Conservation (phyloP, 35 echinoderm and acorn worm species). For the Apostichopus parvimensis region DNA sequence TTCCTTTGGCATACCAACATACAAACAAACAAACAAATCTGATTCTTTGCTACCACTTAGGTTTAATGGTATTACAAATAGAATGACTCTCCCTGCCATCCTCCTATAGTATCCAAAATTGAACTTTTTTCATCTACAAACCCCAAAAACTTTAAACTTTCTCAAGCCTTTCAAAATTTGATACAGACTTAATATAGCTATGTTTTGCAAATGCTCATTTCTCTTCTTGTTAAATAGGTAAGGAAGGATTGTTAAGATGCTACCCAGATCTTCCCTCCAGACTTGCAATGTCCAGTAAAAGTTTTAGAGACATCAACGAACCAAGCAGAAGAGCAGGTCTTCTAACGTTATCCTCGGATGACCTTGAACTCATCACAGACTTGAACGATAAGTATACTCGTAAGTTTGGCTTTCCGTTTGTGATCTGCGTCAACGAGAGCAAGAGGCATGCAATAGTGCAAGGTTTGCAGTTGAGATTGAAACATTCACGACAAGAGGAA, state of each 20-base stretch:
- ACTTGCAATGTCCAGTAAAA: neutral
- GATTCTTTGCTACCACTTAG: too few species aligned
- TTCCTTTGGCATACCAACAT: too few species aligned
- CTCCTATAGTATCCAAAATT: too few species aligned
- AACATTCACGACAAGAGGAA: conserved; percentile 29
- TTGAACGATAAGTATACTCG: conserved; percentile 12
- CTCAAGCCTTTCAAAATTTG: too few species aligned
- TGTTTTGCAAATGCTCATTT: too few species aligned
- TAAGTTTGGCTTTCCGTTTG: conserved; percentile 54
- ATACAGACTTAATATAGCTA: too few species aligned
- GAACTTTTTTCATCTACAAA: too few species aligned
- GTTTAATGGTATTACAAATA: too few species aligned
- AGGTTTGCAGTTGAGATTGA: conserved; percentile 15
- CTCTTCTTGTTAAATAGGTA: neutral
- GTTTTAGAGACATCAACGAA: neutral
- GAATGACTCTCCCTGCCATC: too few species aligned
- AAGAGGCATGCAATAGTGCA: conserved; percentile 3
- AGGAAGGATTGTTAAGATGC: conserved; percentile 19
- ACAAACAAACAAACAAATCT: too few species aligned
- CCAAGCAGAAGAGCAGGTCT: neutral
- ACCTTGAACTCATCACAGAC: conserved; percentile 31
- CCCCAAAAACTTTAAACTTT: too few species aligned
- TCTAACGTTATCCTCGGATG: neutral
- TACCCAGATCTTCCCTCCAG: conserved; percentile 16
- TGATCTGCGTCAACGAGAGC: conserved; percentile 36